Percentiles rank a stretch among this genome's conserved stretches.
These are phyloP conservation scores for Malthinus flaveolus DNA, from an alignment of 2,888 invertebrate genomes.

Conservation along the genomic window DNA sequence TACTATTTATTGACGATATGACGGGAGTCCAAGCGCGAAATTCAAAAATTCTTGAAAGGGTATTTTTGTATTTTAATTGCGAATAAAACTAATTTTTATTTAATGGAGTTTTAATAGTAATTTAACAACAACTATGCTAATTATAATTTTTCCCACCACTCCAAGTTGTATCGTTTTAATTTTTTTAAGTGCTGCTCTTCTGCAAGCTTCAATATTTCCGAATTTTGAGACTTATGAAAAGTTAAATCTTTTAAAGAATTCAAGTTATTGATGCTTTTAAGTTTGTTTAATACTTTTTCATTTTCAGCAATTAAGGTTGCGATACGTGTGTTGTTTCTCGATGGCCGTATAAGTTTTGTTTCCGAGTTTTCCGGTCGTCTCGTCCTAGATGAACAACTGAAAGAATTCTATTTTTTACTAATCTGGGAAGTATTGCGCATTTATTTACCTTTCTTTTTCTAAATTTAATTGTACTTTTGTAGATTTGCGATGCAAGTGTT, in stretches of 20 bases:
- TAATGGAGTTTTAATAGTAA: too few relatives aligned
- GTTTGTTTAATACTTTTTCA: slow-evolving; percentile 7
- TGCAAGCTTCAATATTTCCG: slow-evolving; percentile 11
- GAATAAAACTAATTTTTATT: too few relatives aligned
- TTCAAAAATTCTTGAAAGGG: too few relatives aligned
- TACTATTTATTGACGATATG: slow-evolving; percentile 13
- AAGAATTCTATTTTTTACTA: too few relatives aligned
- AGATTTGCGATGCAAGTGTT: slow-evolving; percentile 8
- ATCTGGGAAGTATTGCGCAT: too few relatives aligned
- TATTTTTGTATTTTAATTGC: too few relatives aligned
- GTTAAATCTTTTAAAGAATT: background rate
- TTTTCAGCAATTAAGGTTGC: background rate
- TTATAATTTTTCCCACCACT: slow-evolving; percentile 28
- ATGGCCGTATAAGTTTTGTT: background rate
- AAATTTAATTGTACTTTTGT: background rate
- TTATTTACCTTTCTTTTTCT: background rate
- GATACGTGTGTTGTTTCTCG: slow-evolving; percentile 1
- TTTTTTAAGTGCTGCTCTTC: slow-evolving; percentile 16
- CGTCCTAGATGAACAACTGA: too few relatives aligned
- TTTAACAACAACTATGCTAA: too few relatives aligned
- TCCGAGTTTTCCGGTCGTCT: background rate
- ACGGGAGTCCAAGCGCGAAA: background rate
- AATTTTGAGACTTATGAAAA: background rate
- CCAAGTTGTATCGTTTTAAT: slow-evolving; percentile 9
- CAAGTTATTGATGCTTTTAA: slow-evolving; percentile 5